Percentiles rank a stretch among this genome's conserved stretches.
Evolutionary conservation across 2,888 invertebrate species (phyloP).

Genomic region (Cerceris ruficornis): DNA sequence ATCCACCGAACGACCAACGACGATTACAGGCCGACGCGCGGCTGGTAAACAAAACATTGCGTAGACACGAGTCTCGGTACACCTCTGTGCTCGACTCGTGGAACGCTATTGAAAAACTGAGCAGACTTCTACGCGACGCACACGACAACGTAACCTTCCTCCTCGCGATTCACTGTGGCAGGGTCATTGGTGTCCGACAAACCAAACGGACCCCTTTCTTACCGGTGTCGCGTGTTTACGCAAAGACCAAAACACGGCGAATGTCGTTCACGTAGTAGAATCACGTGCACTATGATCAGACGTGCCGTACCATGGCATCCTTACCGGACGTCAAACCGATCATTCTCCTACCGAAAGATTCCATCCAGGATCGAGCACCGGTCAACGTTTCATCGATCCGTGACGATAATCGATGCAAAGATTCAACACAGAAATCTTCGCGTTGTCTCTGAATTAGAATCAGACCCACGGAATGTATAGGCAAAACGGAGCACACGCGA

Average conservation of each 20-base stretch:
- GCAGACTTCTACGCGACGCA: background rate
- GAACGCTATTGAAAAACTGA: slow-evolving; percentile 5
- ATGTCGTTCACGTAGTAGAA: too few relatives aligned
- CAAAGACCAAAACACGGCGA: too few relatives aligned
- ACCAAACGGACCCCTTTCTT: background rate
- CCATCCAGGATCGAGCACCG: too few relatives aligned
- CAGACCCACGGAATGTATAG: background rate
- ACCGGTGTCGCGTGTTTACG: background rate
- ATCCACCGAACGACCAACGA: slow-evolving; percentile 30
- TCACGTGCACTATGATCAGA: too few relatives aligned
- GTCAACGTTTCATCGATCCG: too few relatives aligned
- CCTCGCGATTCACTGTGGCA: slow-evolving; percentile 2
- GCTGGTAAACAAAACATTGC: slow-evolving; percentile 41
- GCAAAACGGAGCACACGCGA: slow-evolving; percentile 43
- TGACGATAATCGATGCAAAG: too few relatives aligned
- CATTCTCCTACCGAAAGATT: too few relatives aligned
- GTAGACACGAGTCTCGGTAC: slow-evolving; percentile 6
- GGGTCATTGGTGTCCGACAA: slow-evolving; percentile 27
- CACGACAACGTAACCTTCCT: slow-evolving; percentile 21
- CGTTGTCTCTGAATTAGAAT: too few relatives aligned
- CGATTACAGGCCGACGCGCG: slow-evolving; percentile 21
- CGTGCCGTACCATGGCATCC: too few relatives aligned
- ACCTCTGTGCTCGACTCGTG: background rate
- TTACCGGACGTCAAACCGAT: too few relatives aligned
- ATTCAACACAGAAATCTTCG: too few relatives aligned